Evolutionary conservation across 2,797 vertebrate genomes (phyloP).

Genomic region (Trachops cirrhosus): DNA sequence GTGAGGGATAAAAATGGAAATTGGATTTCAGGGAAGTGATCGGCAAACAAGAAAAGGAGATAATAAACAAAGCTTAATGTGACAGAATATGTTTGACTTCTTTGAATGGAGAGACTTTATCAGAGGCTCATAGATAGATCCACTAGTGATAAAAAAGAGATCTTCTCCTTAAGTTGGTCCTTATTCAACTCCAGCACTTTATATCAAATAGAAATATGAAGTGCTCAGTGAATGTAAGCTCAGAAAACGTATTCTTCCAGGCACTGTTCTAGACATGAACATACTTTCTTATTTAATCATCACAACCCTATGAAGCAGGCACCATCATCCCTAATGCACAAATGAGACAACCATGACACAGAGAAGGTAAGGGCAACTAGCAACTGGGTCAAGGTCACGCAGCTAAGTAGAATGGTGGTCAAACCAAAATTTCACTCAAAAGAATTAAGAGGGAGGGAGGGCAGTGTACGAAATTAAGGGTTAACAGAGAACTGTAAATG

Average conservation of each 20-base stretch:
- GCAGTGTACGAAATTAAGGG: not conserved
- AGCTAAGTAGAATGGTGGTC: not conserved
- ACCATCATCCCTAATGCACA: not conserved
- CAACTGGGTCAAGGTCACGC: not conserved
- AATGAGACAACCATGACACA: not conserved
- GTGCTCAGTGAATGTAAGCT: not conserved
- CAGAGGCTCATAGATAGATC: not conserved
- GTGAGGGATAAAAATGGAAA: not conserved
- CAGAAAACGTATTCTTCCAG: not conserved
- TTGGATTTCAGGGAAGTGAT: not conserved
- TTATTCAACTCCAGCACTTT: not conserved
- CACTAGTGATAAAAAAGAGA: not conserved
- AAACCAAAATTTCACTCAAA: not conserved
- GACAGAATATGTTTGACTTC: not conserved
- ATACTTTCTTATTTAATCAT: not conserved
- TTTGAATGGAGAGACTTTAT: not conserved
- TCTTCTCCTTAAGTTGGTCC: not conserved
- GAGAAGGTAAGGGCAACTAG: not conserved
- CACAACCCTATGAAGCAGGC: not conserved
- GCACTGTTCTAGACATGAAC: not conserved
- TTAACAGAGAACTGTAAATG: not conserved
- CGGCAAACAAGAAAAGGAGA: not conserved
- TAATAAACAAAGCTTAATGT: not conserved
- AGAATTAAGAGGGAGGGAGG: not conserved
- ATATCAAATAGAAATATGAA: conserved; percentile 23